Evolutionary conservation across 2,797 vertebrate species (phyloP).

Genomic region (Cyprinella venusta): DNA sequence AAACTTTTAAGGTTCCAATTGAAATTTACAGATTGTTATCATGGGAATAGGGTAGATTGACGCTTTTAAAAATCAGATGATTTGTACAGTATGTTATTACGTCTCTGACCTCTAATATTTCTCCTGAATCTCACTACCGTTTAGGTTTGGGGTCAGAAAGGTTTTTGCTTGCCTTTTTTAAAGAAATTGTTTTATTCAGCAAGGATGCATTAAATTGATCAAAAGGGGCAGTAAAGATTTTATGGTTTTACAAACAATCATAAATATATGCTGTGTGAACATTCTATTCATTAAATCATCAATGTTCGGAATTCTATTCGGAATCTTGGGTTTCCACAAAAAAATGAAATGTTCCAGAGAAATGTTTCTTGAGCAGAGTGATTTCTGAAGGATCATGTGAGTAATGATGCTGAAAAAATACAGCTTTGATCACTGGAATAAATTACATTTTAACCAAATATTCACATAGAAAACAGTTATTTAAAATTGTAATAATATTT

Average conservation of each 20-base stretch:
- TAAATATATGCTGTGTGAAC: background rate
- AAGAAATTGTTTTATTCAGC: background rate
- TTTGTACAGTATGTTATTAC: background rate
- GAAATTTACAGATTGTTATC: background rate
- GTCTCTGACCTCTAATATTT: background rate
- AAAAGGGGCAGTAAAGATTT: background rate
- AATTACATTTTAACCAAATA: no score
- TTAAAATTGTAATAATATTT: background rate
- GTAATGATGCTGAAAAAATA: background rate
- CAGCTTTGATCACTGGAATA: background rate
- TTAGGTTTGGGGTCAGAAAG: background rate
- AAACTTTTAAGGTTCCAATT: background rate
- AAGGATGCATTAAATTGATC: background rate
- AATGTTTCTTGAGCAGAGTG: background rate
- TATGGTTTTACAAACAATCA: no score
- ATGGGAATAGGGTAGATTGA: background rate
- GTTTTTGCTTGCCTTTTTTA: background rate
- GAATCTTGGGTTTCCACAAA: background rate
- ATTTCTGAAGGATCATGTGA: background rate
- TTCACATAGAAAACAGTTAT: background rate
- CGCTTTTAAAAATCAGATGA: background rate
- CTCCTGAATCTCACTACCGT: background rate
- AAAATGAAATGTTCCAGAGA: no score
- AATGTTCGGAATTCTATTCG: background rate
- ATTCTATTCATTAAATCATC: background rate